These are phyloP conservation scores for Drosophila tanythrix DNA, from an alignment of 2,888 invertebrate species.

Conservation along the genomic window DNA sequence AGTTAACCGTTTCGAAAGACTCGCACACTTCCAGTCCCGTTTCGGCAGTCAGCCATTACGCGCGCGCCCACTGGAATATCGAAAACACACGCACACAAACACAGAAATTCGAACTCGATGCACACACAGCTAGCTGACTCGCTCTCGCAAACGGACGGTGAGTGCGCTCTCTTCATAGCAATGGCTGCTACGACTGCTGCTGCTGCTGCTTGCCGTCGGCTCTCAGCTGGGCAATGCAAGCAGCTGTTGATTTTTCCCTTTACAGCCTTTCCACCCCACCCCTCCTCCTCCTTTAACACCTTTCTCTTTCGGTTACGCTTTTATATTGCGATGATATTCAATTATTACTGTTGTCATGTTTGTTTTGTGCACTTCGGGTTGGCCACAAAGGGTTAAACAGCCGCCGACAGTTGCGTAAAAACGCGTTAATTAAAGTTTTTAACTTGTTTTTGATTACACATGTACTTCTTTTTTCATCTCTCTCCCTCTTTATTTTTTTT, in stretches of 20 bases:
- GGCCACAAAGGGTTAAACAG: constrained; percentile 73
- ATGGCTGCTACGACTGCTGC: constrained; percentile 67
- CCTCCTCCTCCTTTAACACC: background rate
- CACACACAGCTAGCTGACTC: constrained; percentile 41
- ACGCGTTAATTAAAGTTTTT: constrained; percentile 78
- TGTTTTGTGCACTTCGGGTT: constrained; percentile 66
- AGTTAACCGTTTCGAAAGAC: constrained; percentile 66
- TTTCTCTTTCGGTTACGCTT: constrained; percentile 54
- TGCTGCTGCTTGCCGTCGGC: constrained; percentile 59
- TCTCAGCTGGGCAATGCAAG: constrained; percentile 52
- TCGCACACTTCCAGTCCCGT: constrained; percentile 51
- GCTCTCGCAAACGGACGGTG: constrained; percentile 40
- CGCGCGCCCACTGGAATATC: constrained; percentile 52
- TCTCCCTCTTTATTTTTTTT: constrained; percentile 2
- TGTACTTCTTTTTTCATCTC: constrained; percentile 23
- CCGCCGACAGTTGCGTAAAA: constrained; percentile 79
- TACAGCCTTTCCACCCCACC: constrained; percentile 6
- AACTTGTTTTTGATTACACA: constrained; percentile 70
- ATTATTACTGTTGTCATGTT: constrained; percentile 80
- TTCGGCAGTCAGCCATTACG: constrained; percentile 69
- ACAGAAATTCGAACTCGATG: constrained; percentile 48
- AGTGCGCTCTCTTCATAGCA: constrained; percentile 49
- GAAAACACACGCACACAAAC: constrained; percentile 28
- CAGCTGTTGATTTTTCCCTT: constrained; percentile 78
- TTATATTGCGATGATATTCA: constrained; percentile 80